These are phyloP conservation scores for Crotalus helleri DNA, from an alignment of 2,113 vertebrate genomes.

Conservation along the genomic window DNA sequence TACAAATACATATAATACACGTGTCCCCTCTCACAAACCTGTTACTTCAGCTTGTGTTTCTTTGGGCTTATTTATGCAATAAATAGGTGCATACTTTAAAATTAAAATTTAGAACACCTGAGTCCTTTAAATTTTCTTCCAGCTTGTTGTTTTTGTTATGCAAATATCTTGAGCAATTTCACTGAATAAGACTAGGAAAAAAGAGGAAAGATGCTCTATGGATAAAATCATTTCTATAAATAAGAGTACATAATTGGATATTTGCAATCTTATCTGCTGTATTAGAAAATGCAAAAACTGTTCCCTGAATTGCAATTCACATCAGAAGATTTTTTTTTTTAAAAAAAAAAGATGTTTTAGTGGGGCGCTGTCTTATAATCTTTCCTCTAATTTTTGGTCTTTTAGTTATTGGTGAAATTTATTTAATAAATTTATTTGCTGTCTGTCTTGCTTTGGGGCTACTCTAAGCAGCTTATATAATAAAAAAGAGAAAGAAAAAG, in stretches of 20 bases:
- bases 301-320: fast-evolving
- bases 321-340: neutral
- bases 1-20: slow-evolving; percentile 20
- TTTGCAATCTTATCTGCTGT: neutral
- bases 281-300: neutral
- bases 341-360: neutral
- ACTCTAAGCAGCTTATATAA: too few species aligned
- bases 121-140: slow-evolving; percentile 42
- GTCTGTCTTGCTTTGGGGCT: too few species aligned
- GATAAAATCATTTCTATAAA: slow-evolving; percentile 38
- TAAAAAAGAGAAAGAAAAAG: too few species aligned
- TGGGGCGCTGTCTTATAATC: too few species aligned
- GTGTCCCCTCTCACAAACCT: slow-evolving; percentile 56
- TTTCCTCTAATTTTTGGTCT: neutral
- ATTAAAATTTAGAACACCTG: slow-evolving; percentile 54
- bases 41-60: slow-evolving; percentile 57
- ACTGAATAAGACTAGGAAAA: slow-evolving; percentile 44
- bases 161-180: slow-evolving; percentile 40
- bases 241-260: slow-evolving; percentile 7
- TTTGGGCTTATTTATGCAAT: slow-evolving; percentile 63
- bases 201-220: slow-evolving; percentile 42
- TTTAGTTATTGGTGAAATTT: slow-evolving; percentile 1
- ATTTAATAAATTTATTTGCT: too few species aligned
- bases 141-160: slow-evolving; percentile 41
- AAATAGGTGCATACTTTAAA: slow-evolving; percentile 51